A percentile compares a stretch with the other conserved stretches of the same genome.
Evolutionary conservation across 2,797 vertebrate species (phyloP).

Genomic region (Lindbergichthys nudifrons): DNA sequence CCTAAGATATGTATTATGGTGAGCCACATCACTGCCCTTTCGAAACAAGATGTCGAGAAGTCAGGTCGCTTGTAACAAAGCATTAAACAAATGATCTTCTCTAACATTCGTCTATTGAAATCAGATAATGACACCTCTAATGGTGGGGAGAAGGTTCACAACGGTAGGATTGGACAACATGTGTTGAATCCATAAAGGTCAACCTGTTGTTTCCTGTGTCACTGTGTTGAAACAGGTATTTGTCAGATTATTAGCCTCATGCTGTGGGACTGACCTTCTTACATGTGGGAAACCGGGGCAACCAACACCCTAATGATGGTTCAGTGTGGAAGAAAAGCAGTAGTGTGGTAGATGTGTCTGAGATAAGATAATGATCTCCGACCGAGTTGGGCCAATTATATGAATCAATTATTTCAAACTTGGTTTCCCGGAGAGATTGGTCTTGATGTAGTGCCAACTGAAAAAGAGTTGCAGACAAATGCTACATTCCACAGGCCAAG

Average conservation of each 20-base stretch:
- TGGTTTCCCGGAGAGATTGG: slow-evolving; percentile 11
- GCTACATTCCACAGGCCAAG: not conserved
- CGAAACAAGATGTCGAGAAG: not conserved
- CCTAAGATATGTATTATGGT: not conserved
- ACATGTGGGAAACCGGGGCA: slow-evolving; percentile 16
- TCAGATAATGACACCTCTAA: not conserved
- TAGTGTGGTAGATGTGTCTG: slow-evolving; percentile 3
- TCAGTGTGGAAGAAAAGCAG: slow-evolving; percentile 7
- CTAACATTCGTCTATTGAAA: not conserved
- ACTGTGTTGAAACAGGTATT: slow-evolving; percentile 1
- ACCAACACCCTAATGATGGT: slow-evolving; percentile 37
- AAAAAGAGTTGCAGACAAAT: slow-evolving; percentile 5
- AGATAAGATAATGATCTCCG: slow-evolving; percentile 43
- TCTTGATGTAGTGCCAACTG: not conserved
- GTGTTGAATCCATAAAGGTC: not conserved
- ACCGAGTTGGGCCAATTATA: slow-evolving; percentile 14
- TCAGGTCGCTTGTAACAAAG: not conserved
- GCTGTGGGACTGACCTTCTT: slow-evolving; percentile 18
- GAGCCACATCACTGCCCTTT: not conserved
- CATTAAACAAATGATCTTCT: not conserved
- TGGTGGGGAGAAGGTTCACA: not conserved
- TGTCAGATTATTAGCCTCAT: slow-evolving; percentile 21
- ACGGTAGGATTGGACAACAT: not conserved
- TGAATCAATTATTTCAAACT: slow-evolving; percentile 36
- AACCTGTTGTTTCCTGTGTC: slow-evolving; percentile 5